Conservation (phyloP, 2,113 vertebrate genomes). For the Alethe castanea region DNA sequence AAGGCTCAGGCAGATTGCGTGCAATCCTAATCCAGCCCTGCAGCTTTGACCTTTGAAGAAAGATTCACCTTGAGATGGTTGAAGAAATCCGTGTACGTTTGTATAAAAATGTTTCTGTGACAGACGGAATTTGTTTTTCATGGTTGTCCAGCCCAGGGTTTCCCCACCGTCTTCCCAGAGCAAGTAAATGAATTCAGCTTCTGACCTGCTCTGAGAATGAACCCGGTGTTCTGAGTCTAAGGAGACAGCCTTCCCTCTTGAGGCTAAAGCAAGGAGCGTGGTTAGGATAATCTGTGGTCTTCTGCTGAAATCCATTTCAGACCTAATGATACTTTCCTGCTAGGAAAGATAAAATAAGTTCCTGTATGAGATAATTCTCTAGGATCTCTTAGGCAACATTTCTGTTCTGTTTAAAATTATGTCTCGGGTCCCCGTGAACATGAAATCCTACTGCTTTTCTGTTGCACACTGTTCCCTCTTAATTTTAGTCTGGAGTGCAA, state of each 20-base stretch:
- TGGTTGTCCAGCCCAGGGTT: neutral
- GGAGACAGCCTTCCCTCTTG: neutral
- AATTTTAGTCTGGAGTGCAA: neutral
- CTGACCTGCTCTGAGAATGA: neutral
- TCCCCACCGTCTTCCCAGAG: neutral
- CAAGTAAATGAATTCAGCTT: neutral
- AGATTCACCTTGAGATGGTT: constrained; percentile 32
- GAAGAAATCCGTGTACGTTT: neutral
- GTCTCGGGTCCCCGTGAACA: neutral
- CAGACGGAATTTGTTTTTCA: neutral
- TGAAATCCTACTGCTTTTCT: neutral
- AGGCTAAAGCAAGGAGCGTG: neutral
- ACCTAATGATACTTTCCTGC: constrained; percentile 6
- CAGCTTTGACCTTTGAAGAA: constrained; percentile 63
- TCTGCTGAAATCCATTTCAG: constrained; percentile 13
- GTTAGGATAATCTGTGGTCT: neutral
- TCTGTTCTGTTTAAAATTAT: neutral
- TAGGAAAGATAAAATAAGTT: constrained; percentile 29
- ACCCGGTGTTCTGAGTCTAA: neutral
- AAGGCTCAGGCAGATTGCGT: constrained; percentile 39
- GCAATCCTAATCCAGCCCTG: constrained; percentile 61
- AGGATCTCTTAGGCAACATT: neutral
- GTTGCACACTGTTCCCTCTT: neutral
- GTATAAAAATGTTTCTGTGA: neutral
- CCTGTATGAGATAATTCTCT: neutral